These are phyloP conservation scores for Eptatretus burgeri DNA, from an alignment of 2,113 vertebrate species.

Conservation along the genomic window DNA sequence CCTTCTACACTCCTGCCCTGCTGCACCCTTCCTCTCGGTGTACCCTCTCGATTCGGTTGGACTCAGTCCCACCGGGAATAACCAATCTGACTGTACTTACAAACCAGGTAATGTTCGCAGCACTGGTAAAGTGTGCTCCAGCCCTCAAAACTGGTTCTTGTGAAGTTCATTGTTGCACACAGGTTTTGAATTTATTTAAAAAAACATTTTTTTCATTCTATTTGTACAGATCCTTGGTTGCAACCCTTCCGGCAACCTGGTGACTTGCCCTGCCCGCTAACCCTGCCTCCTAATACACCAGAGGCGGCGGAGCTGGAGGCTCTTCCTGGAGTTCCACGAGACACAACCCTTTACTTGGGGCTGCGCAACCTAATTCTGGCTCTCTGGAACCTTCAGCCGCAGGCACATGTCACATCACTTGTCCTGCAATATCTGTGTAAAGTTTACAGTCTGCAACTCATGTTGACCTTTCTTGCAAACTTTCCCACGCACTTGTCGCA, in stretches of 20 bases:
- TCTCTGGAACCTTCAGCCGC: constrained; percentile 34
- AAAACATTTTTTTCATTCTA: no score
- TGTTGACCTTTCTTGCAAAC: no score
- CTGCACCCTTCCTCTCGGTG: constrained; percentile 48
- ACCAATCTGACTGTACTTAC: no score
- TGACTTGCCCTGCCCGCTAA: constrained; percentile 82
- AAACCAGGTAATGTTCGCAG: no score
- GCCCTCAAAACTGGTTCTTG: constrained; percentile 19
- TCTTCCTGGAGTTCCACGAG: constrained; percentile 82
- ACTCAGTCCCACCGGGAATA: constrained; percentile 48
- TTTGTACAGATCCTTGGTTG: constrained; percentile 28
- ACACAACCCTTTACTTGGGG: constrained; percentile 87
- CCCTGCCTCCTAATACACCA: constrained; percentile 86
- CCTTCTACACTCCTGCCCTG: constrained; percentile 71
- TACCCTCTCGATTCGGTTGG: constrained; percentile 98
- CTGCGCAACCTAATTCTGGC: constrained; percentile 74
- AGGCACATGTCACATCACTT: no score
- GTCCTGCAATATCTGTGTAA: no score
- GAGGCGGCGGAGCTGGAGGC: constrained; percentile 91
- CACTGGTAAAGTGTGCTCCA: constrained; percentile 20
- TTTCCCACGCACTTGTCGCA: no score
- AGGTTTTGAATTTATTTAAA: no score
- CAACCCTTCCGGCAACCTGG: constrained; percentile 96
- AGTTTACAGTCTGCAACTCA: no score
- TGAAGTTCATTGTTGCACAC: not conserved